Conservation (phyloP, 2,113 vertebrate genomes). For the Anthoscopus minutus region DNA sequence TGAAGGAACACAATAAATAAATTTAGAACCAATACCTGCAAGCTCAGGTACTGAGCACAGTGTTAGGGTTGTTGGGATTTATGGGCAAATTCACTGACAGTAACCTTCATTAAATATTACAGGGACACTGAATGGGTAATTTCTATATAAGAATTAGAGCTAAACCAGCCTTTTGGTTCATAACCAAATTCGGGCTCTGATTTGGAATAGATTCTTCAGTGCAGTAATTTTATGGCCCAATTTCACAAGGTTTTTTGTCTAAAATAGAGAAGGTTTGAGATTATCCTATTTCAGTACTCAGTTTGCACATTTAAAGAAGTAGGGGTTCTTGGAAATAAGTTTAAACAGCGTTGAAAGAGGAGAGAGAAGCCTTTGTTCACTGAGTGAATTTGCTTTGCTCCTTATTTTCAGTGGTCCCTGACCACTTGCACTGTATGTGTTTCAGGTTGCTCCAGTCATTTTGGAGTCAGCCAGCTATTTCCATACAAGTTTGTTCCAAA, state of each 20-base stretch:
- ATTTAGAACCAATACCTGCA: not conserved
- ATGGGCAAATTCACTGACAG: not conserved
- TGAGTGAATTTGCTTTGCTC: not conserved
- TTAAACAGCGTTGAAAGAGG: not conserved
- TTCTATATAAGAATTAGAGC: not conserved
- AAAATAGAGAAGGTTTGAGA: not conserved
- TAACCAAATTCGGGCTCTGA: not conserved
- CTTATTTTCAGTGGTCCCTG: not conserved
- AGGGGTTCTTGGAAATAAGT: not conserved
- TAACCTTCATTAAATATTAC: not conserved
- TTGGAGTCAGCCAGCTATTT: not conserved
- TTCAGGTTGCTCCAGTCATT: not conserved
- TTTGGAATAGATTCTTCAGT: not conserved
- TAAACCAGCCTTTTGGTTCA: not conserved
- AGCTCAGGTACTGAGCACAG: not conserved
- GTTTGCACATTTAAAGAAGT: not conserved
- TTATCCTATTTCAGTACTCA: not conserved
- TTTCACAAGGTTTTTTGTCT: not conserved
- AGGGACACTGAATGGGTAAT: not conserved
- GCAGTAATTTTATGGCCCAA: not conserved
- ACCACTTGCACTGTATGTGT: rapidly evolving
- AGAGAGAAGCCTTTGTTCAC: not conserved
- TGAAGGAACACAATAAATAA: not conserved
- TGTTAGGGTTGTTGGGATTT: not conserved
- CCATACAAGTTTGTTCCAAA: not conserved